Conservation (phyloP, 2,113 vertebrate species). For the Toxotes jaculatrix region DNA sequence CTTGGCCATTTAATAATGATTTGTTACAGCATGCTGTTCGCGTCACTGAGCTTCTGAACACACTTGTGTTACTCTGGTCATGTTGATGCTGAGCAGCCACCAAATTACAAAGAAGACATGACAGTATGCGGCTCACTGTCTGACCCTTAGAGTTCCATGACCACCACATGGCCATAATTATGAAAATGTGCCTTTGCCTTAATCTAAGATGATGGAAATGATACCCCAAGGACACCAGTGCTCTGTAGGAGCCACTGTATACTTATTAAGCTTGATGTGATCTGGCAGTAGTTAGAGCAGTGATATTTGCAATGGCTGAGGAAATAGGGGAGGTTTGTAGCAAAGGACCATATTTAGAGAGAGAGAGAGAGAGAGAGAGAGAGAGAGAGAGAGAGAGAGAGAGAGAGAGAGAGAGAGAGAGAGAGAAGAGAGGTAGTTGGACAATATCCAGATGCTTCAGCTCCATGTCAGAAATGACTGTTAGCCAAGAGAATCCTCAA, state of each 20-base stretch:
- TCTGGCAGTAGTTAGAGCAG: constrained; percentile 43
- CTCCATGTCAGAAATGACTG: constrained; percentile 35
- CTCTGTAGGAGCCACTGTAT: constrained; percentile 10
- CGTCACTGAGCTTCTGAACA: constrained; percentile 30
- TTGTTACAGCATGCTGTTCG: constrained; percentile 11
- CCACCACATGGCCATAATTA: constrained; percentile 65
- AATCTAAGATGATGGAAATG: constrained; percentile 53
- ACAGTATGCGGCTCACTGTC: constrained; percentile 42
- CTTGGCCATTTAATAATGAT: constrained; percentile 17
- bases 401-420: neutral
- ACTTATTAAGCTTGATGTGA: constrained; percentile 50
- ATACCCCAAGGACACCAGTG: constrained; percentile 35
- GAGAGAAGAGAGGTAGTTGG: neutral
- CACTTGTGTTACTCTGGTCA: constrained; percentile 25
- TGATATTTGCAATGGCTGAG: constrained; percentile 43
- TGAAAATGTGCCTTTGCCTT: constrained; percentile 40
- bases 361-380: neutral
- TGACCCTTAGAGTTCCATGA: constrained; percentile 30
- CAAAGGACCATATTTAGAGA: neutral
- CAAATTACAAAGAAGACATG: constrained; percentile 48
- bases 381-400: constrained; percentile 11
- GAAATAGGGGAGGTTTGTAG: constrained; percentile 15
- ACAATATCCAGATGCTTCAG: constrained; percentile 40
- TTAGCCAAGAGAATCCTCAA: constrained; percentile 44
- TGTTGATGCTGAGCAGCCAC: constrained; percentile 24